Conservation (phyloP, 1,140 invertebrate species). For the Drosophila kanapiae region DNA sequence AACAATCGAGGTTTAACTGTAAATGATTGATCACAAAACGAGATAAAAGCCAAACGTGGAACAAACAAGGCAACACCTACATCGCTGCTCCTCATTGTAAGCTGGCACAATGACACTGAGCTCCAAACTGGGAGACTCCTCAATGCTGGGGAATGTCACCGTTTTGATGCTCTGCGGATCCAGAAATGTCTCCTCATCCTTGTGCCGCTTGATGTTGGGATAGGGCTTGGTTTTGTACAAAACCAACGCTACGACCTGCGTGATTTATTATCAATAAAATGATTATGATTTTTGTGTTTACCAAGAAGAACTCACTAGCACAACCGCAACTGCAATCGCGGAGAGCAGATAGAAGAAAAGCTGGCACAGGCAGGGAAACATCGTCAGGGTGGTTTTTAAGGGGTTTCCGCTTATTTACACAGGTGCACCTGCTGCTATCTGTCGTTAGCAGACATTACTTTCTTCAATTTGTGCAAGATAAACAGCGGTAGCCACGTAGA, state of each 20-base stretch:
- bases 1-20: background rate
- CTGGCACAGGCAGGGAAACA: slow-evolving; percentile 55
- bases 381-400: slow-evolving; percentile 20
- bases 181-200: slow-evolving; percentile 92
- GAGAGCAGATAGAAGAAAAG: slow-evolving; percentile 47
- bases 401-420: slow-evolving; percentile 1
- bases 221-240: slow-evolving; percentile 88
- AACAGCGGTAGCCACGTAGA: slow-evolving; percentile 47
- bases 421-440: slow-evolving; percentile 49
- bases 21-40: slow-evolving; percentile 12
- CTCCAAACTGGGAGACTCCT: slow-evolving; percentile 89
- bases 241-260: slow-evolving; percentile 87
- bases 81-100: slow-evolving; percentile 97
- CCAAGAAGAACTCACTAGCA: slow-evolving; percentile 49
- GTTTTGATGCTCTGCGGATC: slow-evolving; percentile 88
- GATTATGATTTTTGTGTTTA: slow-evolving; percentile 18
- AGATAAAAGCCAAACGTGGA: slow-evolving; percentile 38
- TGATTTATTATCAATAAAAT: slow-evolving; percentile 14
- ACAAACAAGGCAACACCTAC: slow-evolving; percentile 87
- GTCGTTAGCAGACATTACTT: slow-evolving; percentile 49
- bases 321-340: slow-evolving; percentile 12
- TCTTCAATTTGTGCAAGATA: slow-evolving; percentile 50
- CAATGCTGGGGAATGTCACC: slow-evolving; percentile 90
- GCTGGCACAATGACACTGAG: slow-evolving; percentile 97
- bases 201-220: slow-evolving; percentile 88